Evolutionary conservation across 2,797 vertebrate genomes (phyloP).

Genomic region (Mormyrus hasselquistii): DNA sequence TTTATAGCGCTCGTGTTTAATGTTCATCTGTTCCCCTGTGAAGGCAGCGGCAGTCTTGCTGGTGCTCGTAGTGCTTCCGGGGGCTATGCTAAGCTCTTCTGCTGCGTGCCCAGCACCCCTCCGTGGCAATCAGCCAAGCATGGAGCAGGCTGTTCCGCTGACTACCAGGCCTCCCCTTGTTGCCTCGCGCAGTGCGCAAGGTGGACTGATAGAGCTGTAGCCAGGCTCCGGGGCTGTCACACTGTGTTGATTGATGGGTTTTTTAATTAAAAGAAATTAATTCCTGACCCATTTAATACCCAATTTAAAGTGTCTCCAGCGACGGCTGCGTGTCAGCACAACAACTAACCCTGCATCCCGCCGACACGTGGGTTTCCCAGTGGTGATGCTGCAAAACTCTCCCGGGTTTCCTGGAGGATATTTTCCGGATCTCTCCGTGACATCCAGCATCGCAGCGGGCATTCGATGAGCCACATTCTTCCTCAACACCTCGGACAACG

Average conservation of each 20-base stretch:
- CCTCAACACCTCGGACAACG: neutral
- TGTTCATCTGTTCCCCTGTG: neutral
- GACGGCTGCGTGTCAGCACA: slow-evolving; percentile 19
- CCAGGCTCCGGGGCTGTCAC: slow-evolving; percentile 19
- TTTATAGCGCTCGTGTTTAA: slow-evolving; percentile 27
- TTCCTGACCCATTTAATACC: slow-evolving; percentile 50
- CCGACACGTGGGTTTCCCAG: slow-evolving; percentile 17
- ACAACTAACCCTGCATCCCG: slow-evolving; percentile 21
- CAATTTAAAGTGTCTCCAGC: slow-evolving; percentile 43
- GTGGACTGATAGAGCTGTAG: slow-evolving; percentile 11
- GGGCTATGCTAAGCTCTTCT: slow-evolving; percentile 9
- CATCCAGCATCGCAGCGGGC: neutral
- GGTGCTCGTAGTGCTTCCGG: neutral
- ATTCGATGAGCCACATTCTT: neutral
- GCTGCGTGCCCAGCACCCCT: neutral
- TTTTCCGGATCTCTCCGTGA: neutral
- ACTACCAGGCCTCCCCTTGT: slow-evolving; percentile 21
- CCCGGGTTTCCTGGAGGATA: neutral
- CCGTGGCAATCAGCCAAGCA: neutral
- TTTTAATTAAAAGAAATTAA: slow-evolving; percentile 56
- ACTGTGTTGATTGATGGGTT: slow-evolving; percentile 48
- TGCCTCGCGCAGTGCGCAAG: neutral
- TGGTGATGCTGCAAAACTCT: neutral
- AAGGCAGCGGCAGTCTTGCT: neutral
- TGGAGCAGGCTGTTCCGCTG: slow-evolving; percentile 4